Percentiles rank a stretch among this genome's conserved stretches.
Conservation (phyloP, 2,113 vertebrate species). For the Arvicanthis niloticus region DNA sequence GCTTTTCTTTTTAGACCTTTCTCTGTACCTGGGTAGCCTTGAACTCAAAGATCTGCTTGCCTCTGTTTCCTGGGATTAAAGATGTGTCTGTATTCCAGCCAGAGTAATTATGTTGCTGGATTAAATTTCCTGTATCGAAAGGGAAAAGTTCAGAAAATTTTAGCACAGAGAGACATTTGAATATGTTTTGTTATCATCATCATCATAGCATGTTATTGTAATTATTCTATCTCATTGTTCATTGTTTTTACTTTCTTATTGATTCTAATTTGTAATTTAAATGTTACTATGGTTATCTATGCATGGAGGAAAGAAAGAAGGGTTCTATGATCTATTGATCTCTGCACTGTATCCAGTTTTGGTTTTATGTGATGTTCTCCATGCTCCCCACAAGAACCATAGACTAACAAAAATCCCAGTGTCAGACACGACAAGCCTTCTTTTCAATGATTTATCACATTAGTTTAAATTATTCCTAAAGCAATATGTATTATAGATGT, state of each 20-base stretch:
- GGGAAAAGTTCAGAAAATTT: not conserved
- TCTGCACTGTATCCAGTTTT: not conserved
- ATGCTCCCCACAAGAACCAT: not conserved
- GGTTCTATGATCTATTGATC: not conserved
- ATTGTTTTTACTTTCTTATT: not conserved
- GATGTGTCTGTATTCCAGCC: too few relatives aligned
- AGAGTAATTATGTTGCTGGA: too few relatives aligned
- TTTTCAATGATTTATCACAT: not conserved
- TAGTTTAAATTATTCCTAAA: not conserved
- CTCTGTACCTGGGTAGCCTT: too few relatives aligned
- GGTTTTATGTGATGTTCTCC: not conserved
- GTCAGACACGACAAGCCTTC: not conserved
- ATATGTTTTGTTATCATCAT: not conserved
- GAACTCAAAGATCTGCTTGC: too few relatives aligned
- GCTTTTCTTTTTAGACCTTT: too few relatives aligned
- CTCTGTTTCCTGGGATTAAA: too few relatives aligned
- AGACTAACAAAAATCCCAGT: not conserved
- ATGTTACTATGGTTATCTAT: not conserved
- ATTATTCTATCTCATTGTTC: not conserved
- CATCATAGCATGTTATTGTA: not conserved
- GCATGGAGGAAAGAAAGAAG: not conserved
- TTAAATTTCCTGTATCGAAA: not conserved
- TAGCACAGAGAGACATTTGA: not conserved
- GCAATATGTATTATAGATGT: not conserved
- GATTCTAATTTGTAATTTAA: not conserved